phyloP scores from a whole-genome alignment of 1,140 invertebrate species.

The Panulirus ornatus region DNA sequence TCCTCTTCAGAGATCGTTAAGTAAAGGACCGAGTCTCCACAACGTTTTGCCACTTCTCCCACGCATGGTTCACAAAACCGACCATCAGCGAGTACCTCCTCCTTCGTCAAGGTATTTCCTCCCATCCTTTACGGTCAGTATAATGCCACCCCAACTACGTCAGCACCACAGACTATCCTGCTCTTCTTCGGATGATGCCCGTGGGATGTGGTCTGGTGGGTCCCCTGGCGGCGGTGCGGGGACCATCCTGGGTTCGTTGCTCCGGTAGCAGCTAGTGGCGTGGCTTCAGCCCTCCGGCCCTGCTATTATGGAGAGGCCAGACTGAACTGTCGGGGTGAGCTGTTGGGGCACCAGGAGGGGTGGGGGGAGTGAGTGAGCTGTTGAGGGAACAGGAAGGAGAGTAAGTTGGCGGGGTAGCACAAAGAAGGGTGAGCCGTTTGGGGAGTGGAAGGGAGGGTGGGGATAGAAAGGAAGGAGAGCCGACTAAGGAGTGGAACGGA shows the following conservation, averaged over 20 bases:
- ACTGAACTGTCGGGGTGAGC: background rate
- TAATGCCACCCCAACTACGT: background rate
- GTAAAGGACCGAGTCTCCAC: no score
- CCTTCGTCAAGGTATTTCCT: background rate
- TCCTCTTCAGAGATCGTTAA: no score
- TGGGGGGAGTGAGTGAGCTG: background rate
- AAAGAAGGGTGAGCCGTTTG: no score
- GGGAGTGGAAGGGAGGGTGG: background rate
- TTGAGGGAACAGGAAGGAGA: background rate
- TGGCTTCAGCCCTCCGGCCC: slow-evolving; percentile 9
- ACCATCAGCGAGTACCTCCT: no score
- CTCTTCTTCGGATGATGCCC: no score
- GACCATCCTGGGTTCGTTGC: slow-evolving; percentile 13
- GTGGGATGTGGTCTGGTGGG: no score
- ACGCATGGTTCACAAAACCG: no score
- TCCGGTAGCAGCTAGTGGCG: slow-evolving; percentile 15
- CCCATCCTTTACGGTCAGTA: background rate
- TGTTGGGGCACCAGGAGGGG: background rate
- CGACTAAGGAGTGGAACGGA: no score
- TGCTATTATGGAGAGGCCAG: slow-evolving; percentile 3
- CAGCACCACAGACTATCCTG: background rate
- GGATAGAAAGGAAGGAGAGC: background rate
- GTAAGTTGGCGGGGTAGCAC: no score
- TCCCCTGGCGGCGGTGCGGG: no score
- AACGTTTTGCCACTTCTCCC: no score